Base-by-base conservation (phyloP, 2,888 invertebrate genomes). In the Malacosoma neustria region DNA sequence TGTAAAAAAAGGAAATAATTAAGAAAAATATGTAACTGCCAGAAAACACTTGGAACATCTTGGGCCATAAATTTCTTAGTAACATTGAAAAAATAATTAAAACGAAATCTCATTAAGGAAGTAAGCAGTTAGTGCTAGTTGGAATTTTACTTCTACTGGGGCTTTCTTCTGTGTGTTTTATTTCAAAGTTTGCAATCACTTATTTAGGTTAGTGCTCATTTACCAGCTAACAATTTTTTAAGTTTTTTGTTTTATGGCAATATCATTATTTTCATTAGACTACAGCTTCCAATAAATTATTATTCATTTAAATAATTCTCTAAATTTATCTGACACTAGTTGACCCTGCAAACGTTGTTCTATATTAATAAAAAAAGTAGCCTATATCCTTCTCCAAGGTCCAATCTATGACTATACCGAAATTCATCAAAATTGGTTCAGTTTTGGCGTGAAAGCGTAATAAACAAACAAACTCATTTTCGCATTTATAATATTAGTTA, bases 1-100 rank as follows among this genome's bases (percentile, higher is more conserved):
- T 54, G 63, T 64, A 69, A 74, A 75, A 68, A 70, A 70, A 65
- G 66, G 61, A 72, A 74, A 73, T 70, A 72, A 75, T 75, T 72
- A 74, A 73, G 63, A 56, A 59, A 64, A 72, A 66, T 61, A 72
- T 73, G 65, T 71, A 76, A 67, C 67, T 61, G 55, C 61, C 57
- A 61, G 57, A 52, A 73, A 72, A 67, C 63, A 62, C 66, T 64
- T 61, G 58, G 66, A 60, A 61, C 57, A 58, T 65, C 65, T 57
- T 54, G 46, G 42, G 47, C 58, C 61, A 42, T 43, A 68, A 71
- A 70, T 72, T 71, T 66, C 69, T 62, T 66, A 69, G 55, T 52
- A 61, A 64, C 61, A 64, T 61, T 69, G 65, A 65, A 72, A n/a
- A 72, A 70, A 70, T 72, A 72, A 76, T 74, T 74, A 74, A 68